Base-by-base conservation (phyloP, 2,797 vertebrate species). In the Ambastaia sidthimunki region DNA sequence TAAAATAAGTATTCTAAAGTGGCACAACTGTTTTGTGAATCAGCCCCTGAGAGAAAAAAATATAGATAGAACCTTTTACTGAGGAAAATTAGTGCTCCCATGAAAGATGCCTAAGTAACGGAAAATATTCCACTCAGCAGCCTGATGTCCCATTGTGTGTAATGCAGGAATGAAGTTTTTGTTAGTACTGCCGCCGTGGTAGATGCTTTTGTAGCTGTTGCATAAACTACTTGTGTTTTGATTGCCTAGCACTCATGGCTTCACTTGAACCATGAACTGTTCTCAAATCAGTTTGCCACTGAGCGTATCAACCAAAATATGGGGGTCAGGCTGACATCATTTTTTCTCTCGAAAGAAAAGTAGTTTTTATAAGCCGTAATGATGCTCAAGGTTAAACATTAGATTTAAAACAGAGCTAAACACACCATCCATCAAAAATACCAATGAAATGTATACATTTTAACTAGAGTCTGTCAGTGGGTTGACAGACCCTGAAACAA, bases 401-500 rank as follows among this genome's bases (percentile, higher is more conserved):
- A 65, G 69, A 60, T 73, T 80, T 48, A 75, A 57, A 77, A 80
- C 59, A 68, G 59, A 70, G 62, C 62, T 52, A 69, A 83, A 77
- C 48, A 79, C 65, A 25, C 48, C 55, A 54, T 48, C 5, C 28
- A 69, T 76, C 23, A 73, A 65, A 78, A 59, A 72, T 60, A 82
- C 63, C 19, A 62, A 55, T 73, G 47, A 82, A 82, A 78, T 62
- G 25, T 80, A 82, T 83, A 72, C 55, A 86, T 88, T 87, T 88
- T 88, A 89, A 89, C 87, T 87, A 81, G 79, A 73, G 65, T 50
- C 74, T 82, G 81, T 75, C 77, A 80, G 62, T 28, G 74, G 69
- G 73, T 83, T 67, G 68, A 63, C 21, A 23, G 63, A 83, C 74
- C 80, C 25, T 74, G 73, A 80, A 80, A 86, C 12, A 82, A 81